Conservation (phyloP, 2,797 vertebrate genomes). For the Prunella strophiata region DNA sequence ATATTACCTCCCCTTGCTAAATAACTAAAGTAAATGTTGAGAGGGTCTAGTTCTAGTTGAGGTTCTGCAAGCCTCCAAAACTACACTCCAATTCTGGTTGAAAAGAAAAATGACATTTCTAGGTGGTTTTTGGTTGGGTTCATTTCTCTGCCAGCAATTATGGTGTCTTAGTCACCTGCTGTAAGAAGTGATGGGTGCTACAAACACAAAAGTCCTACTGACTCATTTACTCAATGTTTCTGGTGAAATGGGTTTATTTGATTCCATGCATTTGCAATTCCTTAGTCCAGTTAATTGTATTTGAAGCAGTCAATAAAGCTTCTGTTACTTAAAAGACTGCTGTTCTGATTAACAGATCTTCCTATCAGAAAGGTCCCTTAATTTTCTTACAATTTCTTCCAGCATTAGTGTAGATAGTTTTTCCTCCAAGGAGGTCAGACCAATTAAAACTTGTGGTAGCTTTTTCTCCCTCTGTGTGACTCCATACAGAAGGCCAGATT, state of each 20-base stretch:
- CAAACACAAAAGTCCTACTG: neutral
- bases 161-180: neutral
- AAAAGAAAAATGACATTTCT: neutral
- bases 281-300: neutral
- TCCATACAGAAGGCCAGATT: slow-evolving; percentile 4
- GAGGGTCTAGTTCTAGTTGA: neutral
- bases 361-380: neutral
- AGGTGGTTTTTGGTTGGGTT: neutral
- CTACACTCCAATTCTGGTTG: neutral
- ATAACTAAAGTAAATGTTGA: neutral
- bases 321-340: neutral
- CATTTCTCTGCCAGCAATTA: neutral
- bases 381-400: slow-evolving; percentile 2
- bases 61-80: neutral
- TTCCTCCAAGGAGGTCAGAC: neutral
- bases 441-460: slow-evolving; percentile 36
- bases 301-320: slow-evolving; percentile 1
- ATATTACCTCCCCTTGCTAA: neutral
- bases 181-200: neutral
- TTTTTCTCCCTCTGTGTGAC: slow-evolving; percentile 25
- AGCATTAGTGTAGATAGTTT: neutral
- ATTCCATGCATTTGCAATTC: neutral
- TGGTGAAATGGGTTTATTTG: neutral
- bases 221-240: neutral
- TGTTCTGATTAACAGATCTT: neutral